phyloP scores from a whole-genome alignment of 92 coral and sea anemone species.

The Plumapathes pennacea region DNA sequence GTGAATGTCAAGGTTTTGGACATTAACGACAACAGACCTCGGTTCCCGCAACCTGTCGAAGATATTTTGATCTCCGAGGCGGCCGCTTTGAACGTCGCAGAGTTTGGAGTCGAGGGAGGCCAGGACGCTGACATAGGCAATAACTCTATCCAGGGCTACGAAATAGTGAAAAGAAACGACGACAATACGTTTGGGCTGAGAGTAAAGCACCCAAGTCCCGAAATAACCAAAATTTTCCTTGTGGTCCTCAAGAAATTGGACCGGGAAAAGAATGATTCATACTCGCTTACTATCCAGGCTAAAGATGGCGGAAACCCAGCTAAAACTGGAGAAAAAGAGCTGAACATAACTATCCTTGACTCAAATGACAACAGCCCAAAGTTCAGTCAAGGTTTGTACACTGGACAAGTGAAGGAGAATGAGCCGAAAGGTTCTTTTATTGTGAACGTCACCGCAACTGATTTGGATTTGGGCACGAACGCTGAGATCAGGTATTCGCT shows the following conservation, averaged over 20 bases:
- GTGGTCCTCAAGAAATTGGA: constrained; percentile 60
- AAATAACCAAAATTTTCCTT: constrained; percentile 53
- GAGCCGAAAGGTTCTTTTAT: constrained; percentile 60
- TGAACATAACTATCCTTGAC: constrained; percentile 63
- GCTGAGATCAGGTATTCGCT: constrained; percentile 58
- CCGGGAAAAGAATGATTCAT: constrained; percentile 71
- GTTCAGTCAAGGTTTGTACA: constrained; percentile 56
- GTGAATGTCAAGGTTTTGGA: constrained; percentile 62
- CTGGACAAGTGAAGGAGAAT: constrained; percentile 68
- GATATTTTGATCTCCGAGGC: constrained; percentile 59
- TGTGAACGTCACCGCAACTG: constrained; percentile 63
- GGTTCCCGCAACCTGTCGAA: constrained; percentile 51
- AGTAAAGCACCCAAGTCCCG: constrained; percentile 44
- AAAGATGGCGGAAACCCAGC: constrained; percentile 74
- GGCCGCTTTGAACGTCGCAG: constrained; percentile 64
- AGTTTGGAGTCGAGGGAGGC: constrained; percentile 55
- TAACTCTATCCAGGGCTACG: constrained; percentile 65
- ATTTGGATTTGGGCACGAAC: constrained; percentile 74
- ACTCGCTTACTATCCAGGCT: constrained; percentile 58
- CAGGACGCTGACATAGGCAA: constrained; percentile 72
- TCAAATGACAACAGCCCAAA: constrained; percentile 81
- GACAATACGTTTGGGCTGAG: constrained; percentile 48
- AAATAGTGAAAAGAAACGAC: constrained; percentile 69
- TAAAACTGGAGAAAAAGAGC: constrained; percentile 48
- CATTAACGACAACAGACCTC: constrained; percentile 73